A percentile compares a stretch with the other conserved stretches of the same genome.
Evolutionary conservation across 2,113 vertebrate species (phyloP).

Genomic region (Trematocara unimaculatum): DNA sequence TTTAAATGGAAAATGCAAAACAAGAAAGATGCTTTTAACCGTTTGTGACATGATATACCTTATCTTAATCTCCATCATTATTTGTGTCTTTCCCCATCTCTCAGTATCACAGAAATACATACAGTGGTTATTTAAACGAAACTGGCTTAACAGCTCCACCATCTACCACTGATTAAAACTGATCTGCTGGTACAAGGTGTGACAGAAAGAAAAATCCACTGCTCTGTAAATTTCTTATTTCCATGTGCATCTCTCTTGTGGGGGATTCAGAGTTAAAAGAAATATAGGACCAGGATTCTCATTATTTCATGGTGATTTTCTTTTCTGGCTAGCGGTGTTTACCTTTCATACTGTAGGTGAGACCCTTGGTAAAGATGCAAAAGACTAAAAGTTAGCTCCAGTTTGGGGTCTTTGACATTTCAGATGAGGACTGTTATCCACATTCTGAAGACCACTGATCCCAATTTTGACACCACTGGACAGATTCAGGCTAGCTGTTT

Average conservation of each 20-base stretch:
- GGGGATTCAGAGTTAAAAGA: background rate
- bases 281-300: background rate
- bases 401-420: background rate
- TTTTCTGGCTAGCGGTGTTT: background rate
- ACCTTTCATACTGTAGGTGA: background rate
- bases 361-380: background rate
- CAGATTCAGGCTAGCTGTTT: background rate
- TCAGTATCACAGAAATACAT: background rate
- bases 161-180: background rate
- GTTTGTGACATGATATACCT: background rate
- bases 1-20: background rate
- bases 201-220: background rate
- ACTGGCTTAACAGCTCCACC: background rate
- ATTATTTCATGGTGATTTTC: background rate
- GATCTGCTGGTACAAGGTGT: background rate
- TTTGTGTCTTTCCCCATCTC: background rate
- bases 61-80: background rate
- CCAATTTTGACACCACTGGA: background rate
- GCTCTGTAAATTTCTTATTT: background rate
- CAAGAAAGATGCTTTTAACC: background rate
- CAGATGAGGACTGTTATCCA: background rate
- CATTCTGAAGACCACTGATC: background rate
- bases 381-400: background rate
- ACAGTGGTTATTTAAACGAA: background rate
- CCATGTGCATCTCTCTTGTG: background rate